Evolutionary conservation across 2,113 vertebrate species (phyloP).

Genomic region (Natator depressus): DNA sequence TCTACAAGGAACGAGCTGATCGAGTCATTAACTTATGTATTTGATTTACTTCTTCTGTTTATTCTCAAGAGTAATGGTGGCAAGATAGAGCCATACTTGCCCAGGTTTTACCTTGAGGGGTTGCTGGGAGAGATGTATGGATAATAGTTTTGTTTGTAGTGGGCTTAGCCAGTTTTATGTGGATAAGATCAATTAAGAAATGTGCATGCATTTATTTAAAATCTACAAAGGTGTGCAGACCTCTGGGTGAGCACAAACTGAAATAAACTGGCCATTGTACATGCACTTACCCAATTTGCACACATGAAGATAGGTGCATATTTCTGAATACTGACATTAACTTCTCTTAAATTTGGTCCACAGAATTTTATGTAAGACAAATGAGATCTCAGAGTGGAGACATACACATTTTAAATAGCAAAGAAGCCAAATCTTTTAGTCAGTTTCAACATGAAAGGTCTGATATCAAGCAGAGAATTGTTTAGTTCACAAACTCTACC

Average conservation of each 20-base stretch:
- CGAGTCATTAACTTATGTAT: not conserved
- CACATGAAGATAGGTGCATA: not conserved
- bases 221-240: not conserved
- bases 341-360: not conserved
- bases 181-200: not conserved
- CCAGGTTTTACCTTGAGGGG: not conserved
- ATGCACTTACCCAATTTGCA: not conserved
- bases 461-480: not conserved
- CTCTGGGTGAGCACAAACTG: not conserved
- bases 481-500: not conserved
- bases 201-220: not conserved
- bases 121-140: not conserved
- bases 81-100: not conserved
- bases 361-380: not conserved
- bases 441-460: not conserved
- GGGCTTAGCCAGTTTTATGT: not conserved
- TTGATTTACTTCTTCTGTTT: not conserved
- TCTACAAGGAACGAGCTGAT: not conserved
- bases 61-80: not conserved
- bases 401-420: not conserved
- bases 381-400: not conserved
- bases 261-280: not conserved
- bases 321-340: slow-evolving; percentile 1
- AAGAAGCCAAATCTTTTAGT: not conserved
- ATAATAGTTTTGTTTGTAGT: not conserved